Base-by-base conservation (phyloP, 2,113 vertebrate species). In the Gavia stellata region DNA sequence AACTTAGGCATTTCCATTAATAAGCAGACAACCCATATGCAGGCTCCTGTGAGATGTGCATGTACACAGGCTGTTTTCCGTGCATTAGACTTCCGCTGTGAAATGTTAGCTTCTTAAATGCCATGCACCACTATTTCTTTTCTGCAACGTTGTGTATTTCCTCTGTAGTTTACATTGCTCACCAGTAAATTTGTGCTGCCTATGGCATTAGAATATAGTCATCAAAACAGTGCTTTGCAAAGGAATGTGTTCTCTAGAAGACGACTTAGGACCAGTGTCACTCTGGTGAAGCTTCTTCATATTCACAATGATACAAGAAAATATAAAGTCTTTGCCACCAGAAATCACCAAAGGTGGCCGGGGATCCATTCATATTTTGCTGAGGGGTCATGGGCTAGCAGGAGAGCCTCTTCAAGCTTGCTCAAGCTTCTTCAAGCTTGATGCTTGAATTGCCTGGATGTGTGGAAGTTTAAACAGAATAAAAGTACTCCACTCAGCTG, bases 11-110 rank as follows among this genome's bases (percentile, higher is more conserved):
- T 58, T 79, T 47, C 23, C 28, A 17, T 36, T 4, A 1, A 10
- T n/a, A 1, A 1, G 1, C 3, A 59, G 33, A 20, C 10, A 65
- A 40, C 14, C 7, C 2, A 2, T 19, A 42, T 6, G 11, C 1
- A 2, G 28, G 8, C 28, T 86, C 23, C 75, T 67, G 20, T 56
- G 42, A 25, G 20, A 58, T 0, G 0, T n/a, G 44, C 7, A 8
- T 2, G 10, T 25, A 4, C 31, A 56, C 7, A 36, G 45, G 12
- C 34, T 91, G 47, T 62, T 61, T 62, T 71, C 20, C 31, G 17
- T 11, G 28, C 26, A 9, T 49, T 61, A 73, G 38, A 11, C 20
- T 87, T 77, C 31, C 0, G 2, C 19, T 53, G n/a, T 53, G n/a
- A 1, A 66, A 34, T 33, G 5, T 26, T 77, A 56, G 13, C 40